A percentile compares a stretch with the other conserved stretches of the same genome.
Evolutionary conservation across 2,113 vertebrate genomes (phyloP).

Genomic region (Eupsittula cactorum): DNA sequence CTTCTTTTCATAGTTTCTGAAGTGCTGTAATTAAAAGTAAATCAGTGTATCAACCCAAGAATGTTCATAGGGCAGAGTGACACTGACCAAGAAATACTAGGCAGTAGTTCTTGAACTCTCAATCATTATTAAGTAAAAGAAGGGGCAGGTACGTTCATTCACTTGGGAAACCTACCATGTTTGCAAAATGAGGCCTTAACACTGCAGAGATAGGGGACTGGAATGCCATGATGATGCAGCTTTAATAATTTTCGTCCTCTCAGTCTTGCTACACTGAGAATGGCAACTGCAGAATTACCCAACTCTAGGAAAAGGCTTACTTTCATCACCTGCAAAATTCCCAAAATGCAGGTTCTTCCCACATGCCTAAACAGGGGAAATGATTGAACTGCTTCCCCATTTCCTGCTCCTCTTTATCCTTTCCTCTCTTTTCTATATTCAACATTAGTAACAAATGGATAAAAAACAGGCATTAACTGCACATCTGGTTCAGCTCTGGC

Average conservation of each 20-base stretch:
- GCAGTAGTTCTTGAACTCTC: background rate
- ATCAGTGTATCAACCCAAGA: background rate
- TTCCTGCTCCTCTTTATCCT: background rate
- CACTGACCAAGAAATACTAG: background rate
- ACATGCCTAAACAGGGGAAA: background rate
- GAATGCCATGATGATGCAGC: background rate
- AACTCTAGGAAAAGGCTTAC: background rate
- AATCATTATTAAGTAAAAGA: background rate
- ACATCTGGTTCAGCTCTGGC: constrained; percentile 25
- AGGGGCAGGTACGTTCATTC: background rate
- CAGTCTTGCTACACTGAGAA: background rate
- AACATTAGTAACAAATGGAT: background rate
- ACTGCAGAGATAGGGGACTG: background rate
- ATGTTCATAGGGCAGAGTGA: background rate
- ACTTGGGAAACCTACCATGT: background rate
- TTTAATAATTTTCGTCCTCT: background rate
- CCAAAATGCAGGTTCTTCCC: background rate
- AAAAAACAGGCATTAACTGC: background rate
- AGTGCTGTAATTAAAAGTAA: background rate
- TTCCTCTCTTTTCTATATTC: background rate
- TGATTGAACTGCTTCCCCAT: background rate
- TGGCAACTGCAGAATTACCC: background rate
- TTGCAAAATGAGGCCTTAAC: background rate
- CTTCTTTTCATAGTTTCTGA: background rate
- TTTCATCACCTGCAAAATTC: background rate